Base-by-base conservation (phyloP, 2,888 invertebrate genomes). In the Torymus auratus region DNA sequence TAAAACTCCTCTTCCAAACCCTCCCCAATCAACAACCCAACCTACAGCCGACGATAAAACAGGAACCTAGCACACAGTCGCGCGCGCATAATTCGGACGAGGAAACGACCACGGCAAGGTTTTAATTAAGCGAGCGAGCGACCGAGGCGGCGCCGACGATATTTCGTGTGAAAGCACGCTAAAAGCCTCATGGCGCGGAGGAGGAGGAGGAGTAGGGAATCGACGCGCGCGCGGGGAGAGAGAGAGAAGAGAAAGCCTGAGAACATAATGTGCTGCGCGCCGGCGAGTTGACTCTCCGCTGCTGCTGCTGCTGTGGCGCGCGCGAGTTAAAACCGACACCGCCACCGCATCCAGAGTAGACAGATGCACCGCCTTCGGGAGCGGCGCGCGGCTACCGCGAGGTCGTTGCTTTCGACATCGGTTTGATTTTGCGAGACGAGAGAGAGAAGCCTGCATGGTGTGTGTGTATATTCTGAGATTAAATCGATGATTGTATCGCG, bases 201-300 rank as follows among this genome's bases (percentile, higher is more conserved):
- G 50, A 13, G 11, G 50, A 13, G 11, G 15, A 13, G n/a, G 62
- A 53, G 55, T 20, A 65, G 56, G 64, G 65, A 64, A 75, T 67
- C 56, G 60, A 23, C 28, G 28, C 28, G 28, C 41, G 41, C 41
- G 41, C 41, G 41, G 7, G 41, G 41, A 85, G 86, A 87, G 87
- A 88, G 89, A 90, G 89, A 88, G 89, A 90, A 89, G 90, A 90
- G 90, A 90, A 90, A 90, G 90, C 90, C 90, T 90, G 90, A 90
- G 90, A 90, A 90, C 89, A 86, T 86, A 87, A 86, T 86, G 41
- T 41, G 84, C 83, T 41, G 84, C 83, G 83, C 86, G 84, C 84
- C 78, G 55, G 68, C 64, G 52, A 71, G 72, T 81, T 81, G 79
- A 82, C 79, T 77, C 28, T 14, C 68, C 72, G 61, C 23, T 53